These are phyloP conservation scores for Oscheius myriophilus DNA, from an alignment of 2,888 invertebrate species.

Conservation along the genomic window DNA sequence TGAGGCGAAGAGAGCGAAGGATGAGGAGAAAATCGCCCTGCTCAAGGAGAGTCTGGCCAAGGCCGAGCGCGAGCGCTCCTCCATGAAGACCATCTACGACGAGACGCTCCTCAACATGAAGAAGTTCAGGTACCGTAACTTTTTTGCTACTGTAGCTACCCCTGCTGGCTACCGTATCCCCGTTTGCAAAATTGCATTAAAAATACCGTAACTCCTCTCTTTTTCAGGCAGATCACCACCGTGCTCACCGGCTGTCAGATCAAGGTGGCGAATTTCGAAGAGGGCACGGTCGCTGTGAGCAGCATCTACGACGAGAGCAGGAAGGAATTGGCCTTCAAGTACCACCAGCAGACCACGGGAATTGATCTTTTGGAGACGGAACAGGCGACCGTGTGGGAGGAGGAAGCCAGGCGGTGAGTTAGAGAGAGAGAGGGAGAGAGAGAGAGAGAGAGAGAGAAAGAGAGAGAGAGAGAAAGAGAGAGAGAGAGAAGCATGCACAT, in stretches of 20 bases:
- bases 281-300: constrained; percentile 43
- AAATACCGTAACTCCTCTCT: background rate
- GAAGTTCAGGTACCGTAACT: constrained; percentile 5
- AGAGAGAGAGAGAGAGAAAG: too few species aligned
- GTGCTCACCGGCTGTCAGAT: constrained; percentile 50
- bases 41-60: constrained; percentile 2
- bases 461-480: too few species aligned
- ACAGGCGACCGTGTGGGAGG: constrained; percentile 12
- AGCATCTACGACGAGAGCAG: constrained; percentile 42
- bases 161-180: too few species aligned
- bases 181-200: too few species aligned
- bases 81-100: constrained; percentile 8
- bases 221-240: constrained; percentile 38
- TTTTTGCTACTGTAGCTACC: too few species aligned
- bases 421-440: too few species aligned
- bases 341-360: constrained; percentile 8
- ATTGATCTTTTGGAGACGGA: constrained; percentile 26
- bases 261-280: constrained; percentile 47
- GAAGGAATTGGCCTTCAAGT: constrained; percentile 22
- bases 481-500: too few species aligned
- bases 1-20: background rate
- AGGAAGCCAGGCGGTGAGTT: constrained; percentile 14
- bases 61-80: constrained; percentile 7
- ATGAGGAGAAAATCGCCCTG: background rate
- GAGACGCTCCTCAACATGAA: constrained; percentile 8